Evolutionary conservation across 2,797 vertebrate genomes (phyloP).

Genomic region (Xenops minutus): DNA sequence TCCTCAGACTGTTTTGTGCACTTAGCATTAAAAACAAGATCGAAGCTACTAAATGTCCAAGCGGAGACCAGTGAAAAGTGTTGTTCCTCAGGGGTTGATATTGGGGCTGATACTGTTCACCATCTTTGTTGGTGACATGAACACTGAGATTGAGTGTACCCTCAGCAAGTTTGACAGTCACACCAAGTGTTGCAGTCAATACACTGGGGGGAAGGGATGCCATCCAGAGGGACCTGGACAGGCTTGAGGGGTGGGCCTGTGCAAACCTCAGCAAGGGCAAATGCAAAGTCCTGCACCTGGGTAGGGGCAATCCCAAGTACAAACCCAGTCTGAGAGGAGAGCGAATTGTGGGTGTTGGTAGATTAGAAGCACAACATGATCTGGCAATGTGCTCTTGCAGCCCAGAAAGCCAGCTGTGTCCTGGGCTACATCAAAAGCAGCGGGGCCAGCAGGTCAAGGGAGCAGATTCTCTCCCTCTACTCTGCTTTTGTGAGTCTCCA

Average conservation of each 20-base stretch:
- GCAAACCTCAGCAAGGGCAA: neutral
- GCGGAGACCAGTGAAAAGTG: neutral
- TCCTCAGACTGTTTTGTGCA: neutral
- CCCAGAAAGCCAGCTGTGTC: neutral
- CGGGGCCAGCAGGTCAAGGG: fast-evolving
- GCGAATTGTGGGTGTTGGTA: neutral
- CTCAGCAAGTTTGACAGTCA: neutral
- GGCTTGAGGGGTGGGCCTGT: neutral
- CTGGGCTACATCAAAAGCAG: neutral
- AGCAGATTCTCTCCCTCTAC: neutral
- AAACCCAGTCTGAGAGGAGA: fast-evolving
- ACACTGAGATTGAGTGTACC: neutral
- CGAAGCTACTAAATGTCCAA: neutral
- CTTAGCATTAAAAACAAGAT: neutral
- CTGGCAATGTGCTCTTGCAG: neutral
- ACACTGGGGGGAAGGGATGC: neutral
- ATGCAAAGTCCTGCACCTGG: neutral
- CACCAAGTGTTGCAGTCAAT: neutral
- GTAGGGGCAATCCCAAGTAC: fast-evolving
- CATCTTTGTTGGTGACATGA: neutral
- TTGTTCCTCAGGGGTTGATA: neutral
- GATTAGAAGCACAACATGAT: neutral
- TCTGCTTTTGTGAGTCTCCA: neutral
- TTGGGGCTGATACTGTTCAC: neutral
- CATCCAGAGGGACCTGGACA: neutral